These are phyloP conservation scores for Philotrypesis tridentata DNA, from an alignment of 1,140 invertebrate genomes.

Conservation along the genomic window DNA sequence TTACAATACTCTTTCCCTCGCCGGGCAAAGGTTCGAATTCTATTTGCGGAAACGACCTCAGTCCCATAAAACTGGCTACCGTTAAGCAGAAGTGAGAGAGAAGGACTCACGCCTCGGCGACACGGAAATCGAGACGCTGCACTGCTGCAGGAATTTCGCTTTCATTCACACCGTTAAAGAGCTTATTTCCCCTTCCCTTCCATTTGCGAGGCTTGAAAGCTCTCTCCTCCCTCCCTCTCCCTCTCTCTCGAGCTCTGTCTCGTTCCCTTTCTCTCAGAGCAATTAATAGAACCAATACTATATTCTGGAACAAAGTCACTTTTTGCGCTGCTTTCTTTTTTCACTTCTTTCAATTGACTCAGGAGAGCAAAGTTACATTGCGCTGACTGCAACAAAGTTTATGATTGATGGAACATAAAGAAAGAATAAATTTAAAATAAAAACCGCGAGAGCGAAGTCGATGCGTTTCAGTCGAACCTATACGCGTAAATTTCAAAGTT, in stretches of 20 bases:
- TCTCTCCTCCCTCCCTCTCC: background rate
- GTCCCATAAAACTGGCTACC: constrained; percentile 29
- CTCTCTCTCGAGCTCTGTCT: background rate
- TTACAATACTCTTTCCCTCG: background rate
- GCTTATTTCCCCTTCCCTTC: constrained; percentile 44
- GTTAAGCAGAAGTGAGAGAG: constrained; percentile 5
- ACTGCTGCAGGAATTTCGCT: constrained; percentile 1
- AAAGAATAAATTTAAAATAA: constrained; percentile 15
- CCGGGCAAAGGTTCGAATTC: constrained; percentile 17
- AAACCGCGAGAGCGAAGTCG: background rate
- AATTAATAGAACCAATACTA: constrained; percentile 27
- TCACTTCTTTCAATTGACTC: background rate
- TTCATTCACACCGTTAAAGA: constrained; percentile 30
- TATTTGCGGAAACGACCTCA: constrained; percentile 45
- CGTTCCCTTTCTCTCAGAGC: background rate
- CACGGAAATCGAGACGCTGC: background rate
- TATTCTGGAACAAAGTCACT: background rate
- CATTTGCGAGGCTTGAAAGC: constrained; percentile 15
- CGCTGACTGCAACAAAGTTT: background rate
- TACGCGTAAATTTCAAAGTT: no score
- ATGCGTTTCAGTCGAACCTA: no score
- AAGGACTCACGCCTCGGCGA: constrained; percentile 24
- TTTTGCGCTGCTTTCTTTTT: constrained; percentile 1
- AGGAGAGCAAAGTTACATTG: background rate
- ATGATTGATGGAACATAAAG: constrained; percentile 1